Base-by-base conservation (phyloP, 2,888 invertebrate species). In the Balanococcus diminutus region DNA sequence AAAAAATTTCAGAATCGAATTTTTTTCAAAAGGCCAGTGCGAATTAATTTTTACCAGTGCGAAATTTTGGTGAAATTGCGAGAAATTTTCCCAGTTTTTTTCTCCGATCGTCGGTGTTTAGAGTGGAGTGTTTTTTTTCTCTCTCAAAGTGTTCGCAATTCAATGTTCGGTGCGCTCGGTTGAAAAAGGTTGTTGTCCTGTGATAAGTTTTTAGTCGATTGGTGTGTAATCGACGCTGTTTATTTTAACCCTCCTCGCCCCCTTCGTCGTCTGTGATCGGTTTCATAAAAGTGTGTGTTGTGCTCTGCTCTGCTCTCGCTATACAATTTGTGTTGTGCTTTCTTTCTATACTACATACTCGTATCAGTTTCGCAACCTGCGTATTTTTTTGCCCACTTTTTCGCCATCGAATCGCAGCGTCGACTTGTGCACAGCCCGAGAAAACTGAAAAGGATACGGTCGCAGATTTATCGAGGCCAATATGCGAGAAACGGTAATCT, bases 401-500 rank as follows among this genome's bases (percentile, higher is more conserved):
- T n/a, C 36, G 8, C 36, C n/a, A 11, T 46, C 46, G n/a, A 46
- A 22, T 11, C 11, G n/a, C n/a, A n/a, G n/a, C n/a, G n/a, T n/a
- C n/a, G n/a, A n/a, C n/a, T n/a, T n/a, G n/a, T n/a, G n/a, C n/a
- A n/a, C n/a, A n/a, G 42, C 42, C 2, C 19, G 36, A 79, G 36
- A 31, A 6, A 79, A 75, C 9, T 36, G 75, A 79, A 79, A 36
- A 79, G 56, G 22, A 79, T 79, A 19, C 75, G 36, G 32, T 19
- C 19, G 56, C 56, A 56, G 56, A 56, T 56, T 56, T 56, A 67
- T 67, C 67, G 25, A 67, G 67, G 67, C 67, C 67, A 67, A 67
- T 67, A 67, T 16, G 67, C 67, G 67, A 67, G 72, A 79, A 36
- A 79, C 75, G 75, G 75, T 79, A 79, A 79, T 79, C 75, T 79